phyloP scores from a whole-genome alignment of 1,140 invertebrate species.

The Lepidotrigona ventralis region DNA sequence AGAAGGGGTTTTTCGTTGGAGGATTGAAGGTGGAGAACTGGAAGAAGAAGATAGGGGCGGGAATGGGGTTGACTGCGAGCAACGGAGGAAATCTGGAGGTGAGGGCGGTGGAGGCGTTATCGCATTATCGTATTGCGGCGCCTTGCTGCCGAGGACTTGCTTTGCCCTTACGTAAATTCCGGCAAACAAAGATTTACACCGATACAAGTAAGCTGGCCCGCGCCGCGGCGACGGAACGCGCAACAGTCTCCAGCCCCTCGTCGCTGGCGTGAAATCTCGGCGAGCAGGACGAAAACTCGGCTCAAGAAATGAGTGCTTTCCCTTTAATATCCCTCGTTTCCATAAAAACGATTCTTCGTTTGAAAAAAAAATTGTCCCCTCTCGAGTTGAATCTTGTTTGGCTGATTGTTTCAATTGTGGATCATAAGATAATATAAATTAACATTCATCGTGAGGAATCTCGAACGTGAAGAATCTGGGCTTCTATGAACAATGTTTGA shows the following conservation, averaged over 20 bases:
- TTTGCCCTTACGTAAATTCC: slow-evolving; percentile 73
- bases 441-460: too few relatives aligned
- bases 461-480: too few relatives aligned
- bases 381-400: too few relatives aligned
- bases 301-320: slow-evolving; percentile 1
- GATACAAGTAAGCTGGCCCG: slow-evolving; percentile 54
- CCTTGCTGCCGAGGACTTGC: slow-evolving; percentile 67
- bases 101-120: slow-evolving; percentile 65
- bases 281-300: slow-evolving; percentile 1
- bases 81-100: neutral
- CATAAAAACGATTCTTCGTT: slow-evolving; percentile 42
- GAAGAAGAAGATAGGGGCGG: neutral
- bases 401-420: too few relatives aligned
- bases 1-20: slow-evolving; percentile 1
- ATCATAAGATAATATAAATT: too few relatives aligned
- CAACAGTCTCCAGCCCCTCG: slow-evolving; percentile 13
- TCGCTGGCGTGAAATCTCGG: slow-evolving; percentile 32
- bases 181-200: slow-evolving; percentile 76
- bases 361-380: too few relatives aligned
- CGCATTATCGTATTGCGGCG: slow-evolving; percentile 76
- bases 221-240: slow-evolving; percentile 3
- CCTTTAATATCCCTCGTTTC: slow-evolving; percentile 58
- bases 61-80: slow-evolving; percentile 24
- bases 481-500: too few relatives aligned
- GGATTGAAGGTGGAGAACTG: slow-evolving; percentile 36